Conservation (phyloP, 2,113 vertebrate genomes). For the Zosterops pallidus region DNA sequence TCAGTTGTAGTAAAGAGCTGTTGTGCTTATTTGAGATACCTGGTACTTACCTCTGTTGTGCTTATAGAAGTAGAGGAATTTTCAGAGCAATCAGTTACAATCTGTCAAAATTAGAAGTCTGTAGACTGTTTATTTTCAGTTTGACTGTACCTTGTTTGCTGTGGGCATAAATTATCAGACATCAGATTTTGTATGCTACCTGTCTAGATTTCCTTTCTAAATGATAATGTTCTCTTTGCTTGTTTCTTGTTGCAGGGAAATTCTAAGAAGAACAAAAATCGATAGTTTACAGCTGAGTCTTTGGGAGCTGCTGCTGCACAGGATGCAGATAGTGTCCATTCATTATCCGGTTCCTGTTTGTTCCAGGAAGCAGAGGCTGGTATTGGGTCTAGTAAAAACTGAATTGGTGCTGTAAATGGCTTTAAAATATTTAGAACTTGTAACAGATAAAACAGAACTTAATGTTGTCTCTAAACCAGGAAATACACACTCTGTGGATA, state of each 20-base stretch:
- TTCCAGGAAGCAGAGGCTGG: constrained; percentile 28
- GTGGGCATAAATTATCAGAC: not conserved
- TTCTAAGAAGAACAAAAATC: constrained; percentile 94
- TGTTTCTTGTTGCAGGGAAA: constrained; percentile 81
- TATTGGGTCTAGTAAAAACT: constrained; percentile 29
- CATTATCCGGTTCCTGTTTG: constrained; percentile 18
- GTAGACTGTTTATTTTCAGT: not conserved
- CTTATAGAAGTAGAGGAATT: not conserved
- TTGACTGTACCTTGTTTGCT: not conserved
- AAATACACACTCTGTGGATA: constrained; percentile 60
- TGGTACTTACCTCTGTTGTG: not conserved
- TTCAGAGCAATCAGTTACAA: not conserved
- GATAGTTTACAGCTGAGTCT: constrained; percentile 73
- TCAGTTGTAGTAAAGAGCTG: not conserved
- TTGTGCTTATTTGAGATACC: not conserved
- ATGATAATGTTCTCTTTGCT: not conserved
- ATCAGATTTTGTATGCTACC: not conserved
- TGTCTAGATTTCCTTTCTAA: not conserved
- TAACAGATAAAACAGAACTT: constrained; percentile 51
- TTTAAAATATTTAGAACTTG: constrained; percentile 56
- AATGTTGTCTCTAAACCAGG: constrained; percentile 53
- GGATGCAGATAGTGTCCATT: constrained; percentile 8
- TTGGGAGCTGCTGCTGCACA: constrained; percentile 49
- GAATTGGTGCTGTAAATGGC: constrained; percentile 63
- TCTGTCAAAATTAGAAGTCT: not conserved